Percentiles rank a stretch among this genome's conserved stretches.
Conservation (phyloP, 1,140 invertebrate genomes). For the Pemphigus obesinymphae region DNA sequence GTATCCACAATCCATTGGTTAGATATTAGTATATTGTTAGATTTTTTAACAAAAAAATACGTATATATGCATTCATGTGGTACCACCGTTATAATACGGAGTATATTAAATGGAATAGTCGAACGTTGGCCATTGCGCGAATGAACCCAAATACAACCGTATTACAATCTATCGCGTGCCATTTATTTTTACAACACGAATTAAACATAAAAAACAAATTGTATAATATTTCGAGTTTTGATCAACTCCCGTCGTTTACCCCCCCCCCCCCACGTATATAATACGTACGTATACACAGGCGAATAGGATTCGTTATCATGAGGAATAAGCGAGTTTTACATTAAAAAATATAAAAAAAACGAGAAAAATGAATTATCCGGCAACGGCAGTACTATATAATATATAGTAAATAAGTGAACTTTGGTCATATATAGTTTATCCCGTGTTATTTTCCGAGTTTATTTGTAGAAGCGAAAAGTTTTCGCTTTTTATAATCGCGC, state of each 20-base stretch:
- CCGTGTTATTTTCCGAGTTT: slow-evolving; percentile 17
- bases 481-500: slow-evolving; percentile 23
- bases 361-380: too few species aligned
- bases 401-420: slow-evolving; percentile 17
- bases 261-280: not conserved
- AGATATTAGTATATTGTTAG: too few species aligned
- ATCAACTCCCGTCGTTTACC: not conserved
- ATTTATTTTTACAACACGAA: not conserved
- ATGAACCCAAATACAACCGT: too few species aligned
- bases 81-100: too few species aligned
- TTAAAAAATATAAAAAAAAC: not conserved
- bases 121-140: too few species aligned
- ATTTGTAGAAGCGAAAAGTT: slow-evolving; percentile 24
- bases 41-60: too few species aligned
- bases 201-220: not conserved
- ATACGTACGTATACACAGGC: too few species aligned
- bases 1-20: too few species aligned
- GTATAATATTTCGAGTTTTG: not conserved
- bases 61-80: too few species aligned
- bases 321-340: not conserved
- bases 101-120: too few species aligned
- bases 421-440: slow-evolving; percentile 10
- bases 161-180: too few species aligned
- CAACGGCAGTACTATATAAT: too few species aligned
- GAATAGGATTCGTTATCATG: not conserved